These are phyloP conservation scores for Magallana nippona DNA, from an alignment of 2,888 invertebrate species.

Conservation along the genomic window DNA sequence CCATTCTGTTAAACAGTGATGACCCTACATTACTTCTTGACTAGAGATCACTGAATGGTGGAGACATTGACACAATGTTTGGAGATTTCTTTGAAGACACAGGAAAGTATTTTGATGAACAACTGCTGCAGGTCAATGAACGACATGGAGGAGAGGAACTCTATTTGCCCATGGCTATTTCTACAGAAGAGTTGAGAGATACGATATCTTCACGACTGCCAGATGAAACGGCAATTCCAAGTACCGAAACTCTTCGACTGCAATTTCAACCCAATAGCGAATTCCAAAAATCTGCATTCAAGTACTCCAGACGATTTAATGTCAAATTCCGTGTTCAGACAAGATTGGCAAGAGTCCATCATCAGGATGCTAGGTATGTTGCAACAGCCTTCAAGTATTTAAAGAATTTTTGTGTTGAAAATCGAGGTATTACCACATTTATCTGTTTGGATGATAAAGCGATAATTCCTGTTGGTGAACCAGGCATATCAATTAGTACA, in stretches of 20 bases:
- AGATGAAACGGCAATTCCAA: constrained; percentile 45
- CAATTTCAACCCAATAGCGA: constrained; percentile 48
- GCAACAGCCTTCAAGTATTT: constrained; percentile 46
- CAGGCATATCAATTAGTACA: constrained; percentile 41
- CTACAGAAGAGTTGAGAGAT: constrained; percentile 44
- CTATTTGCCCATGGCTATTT: constrained; percentile 48
- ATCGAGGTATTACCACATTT: constrained; percentile 30
- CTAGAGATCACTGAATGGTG: constrained; percentile 43
- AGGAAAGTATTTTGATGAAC: constrained; percentile 48
- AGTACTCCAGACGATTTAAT: constrained; percentile 47
- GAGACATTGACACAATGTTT: constrained; percentile 41
- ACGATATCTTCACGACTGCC: constrained; percentile 41
- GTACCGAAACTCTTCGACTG: constrained; percentile 43
- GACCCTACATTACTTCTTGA: constrained; percentile 43
- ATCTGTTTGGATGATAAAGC: constrained; percentile 53
- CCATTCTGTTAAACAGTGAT: constrained; percentile 34
- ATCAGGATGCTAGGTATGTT: constrained; percentile 48
- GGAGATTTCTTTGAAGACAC: constrained; percentile 43
- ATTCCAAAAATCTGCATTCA: constrained; percentile 44
- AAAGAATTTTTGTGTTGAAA: constrained; percentile 47
- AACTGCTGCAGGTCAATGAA: constrained; percentile 45
- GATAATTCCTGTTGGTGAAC: constrained; percentile 50
- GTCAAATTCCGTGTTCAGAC: constrained; percentile 50
- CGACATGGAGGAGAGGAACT: constrained; percentile 45
- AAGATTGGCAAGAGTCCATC: constrained; percentile 37